Base-by-base conservation (phyloP, 2,797 vertebrate species). In the Lemur catta region DNA sequence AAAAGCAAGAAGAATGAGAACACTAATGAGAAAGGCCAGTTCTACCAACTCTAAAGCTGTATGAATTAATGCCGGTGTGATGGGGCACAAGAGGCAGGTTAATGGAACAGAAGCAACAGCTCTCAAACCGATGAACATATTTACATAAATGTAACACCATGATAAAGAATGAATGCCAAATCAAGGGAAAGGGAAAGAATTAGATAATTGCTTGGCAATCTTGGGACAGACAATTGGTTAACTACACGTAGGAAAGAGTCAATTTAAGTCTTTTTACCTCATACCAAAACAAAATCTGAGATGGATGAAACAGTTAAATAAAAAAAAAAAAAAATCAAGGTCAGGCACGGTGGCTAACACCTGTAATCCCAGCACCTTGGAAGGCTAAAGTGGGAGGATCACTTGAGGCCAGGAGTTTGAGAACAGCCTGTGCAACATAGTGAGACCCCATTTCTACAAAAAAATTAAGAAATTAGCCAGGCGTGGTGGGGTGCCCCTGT, bases 1-100 rank as follows among this genome's bases (percentile, higher is more conserved):
- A 91, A 65, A 72, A 75, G 30, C 28, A 91, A 30, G 50, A 79
- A 72, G 78, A 65, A 93, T 14, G n/a, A 91, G 94, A 48, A 65
- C 10, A 52, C 28, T 52, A 22, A 50, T 59, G 55, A 79, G 59
- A 38, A 38, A 20, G 24, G 63, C 10, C 4, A 14, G 61, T 52
- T 61, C 41, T 43, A 17, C 82, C 84, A 48, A 63, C 41, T 46
- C 1, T 6, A 33, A 75, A 72, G 89, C 9, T 4, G 11, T 7
- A 4, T 6, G 55, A 71, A n/a, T 22, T 28, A 15, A 43, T 0
- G 28, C 43, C 7, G 15, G 69, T 13, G 65, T 35, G 55, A 61
- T 1, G 0, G 38, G 43, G 35, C 57, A 12, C 3, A 20, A 59
- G 84, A 61, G 86, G 41, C 35, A 67, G 41, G 24, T 24, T 5